phyloP scores from a whole-genome alignment of 2,797 vertebrate genomes.

The Cryptoprocta ferox region DNA sequence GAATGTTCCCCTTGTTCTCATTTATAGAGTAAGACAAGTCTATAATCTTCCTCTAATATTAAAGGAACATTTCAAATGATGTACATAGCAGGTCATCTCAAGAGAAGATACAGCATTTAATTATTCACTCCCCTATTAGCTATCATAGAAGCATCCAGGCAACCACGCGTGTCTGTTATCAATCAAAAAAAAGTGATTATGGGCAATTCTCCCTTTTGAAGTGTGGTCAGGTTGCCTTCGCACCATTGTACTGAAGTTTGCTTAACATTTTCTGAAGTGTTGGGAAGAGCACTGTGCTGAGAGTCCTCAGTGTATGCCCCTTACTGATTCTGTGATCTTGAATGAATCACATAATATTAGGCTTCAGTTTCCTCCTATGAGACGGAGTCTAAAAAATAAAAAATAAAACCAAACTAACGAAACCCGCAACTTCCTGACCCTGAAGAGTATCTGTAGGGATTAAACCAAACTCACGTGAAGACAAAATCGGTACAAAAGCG shows the following conservation, averaged over 20 bases:
- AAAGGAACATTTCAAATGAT: constrained; percentile 31
- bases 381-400: not conserved
- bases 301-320: not conserved
- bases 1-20: constrained; percentile 28
- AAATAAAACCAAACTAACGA: not conserved
- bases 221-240: not conserved
- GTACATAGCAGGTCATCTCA: constrained; percentile 14
- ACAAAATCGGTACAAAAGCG: not conserved
- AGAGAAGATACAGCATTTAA: constrained; percentile 14
- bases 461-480: constrained; percentile 21
- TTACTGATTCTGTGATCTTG: constrained; percentile 6
- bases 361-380: constrained; percentile 13
- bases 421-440: not conserved
- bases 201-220: not conserved
- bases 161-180: not conserved
- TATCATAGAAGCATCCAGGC: not conserved
- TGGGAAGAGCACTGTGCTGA: constrained; percentile 9
- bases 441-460: not conserved
- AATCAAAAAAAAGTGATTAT: not conserved
- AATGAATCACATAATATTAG: not conserved
- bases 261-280: not conserved
- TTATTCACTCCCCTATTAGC: not conserved
- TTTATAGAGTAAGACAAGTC: not conserved
- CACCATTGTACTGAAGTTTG: not conserved
- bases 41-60: not conserved